Evolutionary conservation across 2,797 vertebrate genomes (phyloP).

Genomic region (Trichosurus vulpecula): DNA sequence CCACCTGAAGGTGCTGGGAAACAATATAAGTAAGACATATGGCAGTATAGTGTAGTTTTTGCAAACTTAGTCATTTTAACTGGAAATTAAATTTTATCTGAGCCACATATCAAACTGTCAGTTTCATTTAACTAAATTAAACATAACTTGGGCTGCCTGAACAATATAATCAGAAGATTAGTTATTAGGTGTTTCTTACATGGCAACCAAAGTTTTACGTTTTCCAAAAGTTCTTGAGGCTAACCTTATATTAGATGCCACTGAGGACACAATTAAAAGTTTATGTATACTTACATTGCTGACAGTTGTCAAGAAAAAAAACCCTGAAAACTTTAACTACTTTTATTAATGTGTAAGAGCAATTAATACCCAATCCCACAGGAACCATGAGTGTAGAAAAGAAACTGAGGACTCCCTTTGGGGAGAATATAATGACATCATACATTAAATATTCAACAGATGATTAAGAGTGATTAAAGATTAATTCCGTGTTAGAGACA

Average conservation of each 20-base stretch:
- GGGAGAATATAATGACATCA: constrained; percentile 76
- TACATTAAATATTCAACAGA: constrained; percentile 83
- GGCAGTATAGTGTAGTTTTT: constrained; percentile 58
- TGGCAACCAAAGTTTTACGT: constrained; percentile 70
- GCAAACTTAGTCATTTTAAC: constrained; percentile 70
- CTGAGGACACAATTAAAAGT: constrained; percentile 77
- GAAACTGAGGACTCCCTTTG: constrained; percentile 79
- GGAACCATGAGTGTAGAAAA: constrained; percentile 62
- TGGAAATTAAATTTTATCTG: constrained; percentile 81
- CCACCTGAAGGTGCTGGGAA: constrained; percentile 48
- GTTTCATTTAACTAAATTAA: constrained; percentile 76
- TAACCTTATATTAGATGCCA: constrained; percentile 76
- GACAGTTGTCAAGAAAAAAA: constrained; percentile 63
- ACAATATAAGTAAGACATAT: constrained; percentile 46
- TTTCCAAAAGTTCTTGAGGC: constrained; percentile 71
- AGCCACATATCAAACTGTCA: constrained; percentile 74
- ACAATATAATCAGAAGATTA: constrained; percentile 76
- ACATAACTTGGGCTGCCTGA: constrained; percentile 68
- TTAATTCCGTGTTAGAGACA: constrained; percentile 83
- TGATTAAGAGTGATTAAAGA: constrained; percentile 86
- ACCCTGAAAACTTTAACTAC: constrained; percentile 72
- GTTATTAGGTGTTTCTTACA: constrained; percentile 75
- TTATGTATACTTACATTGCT: constrained; percentile 60
- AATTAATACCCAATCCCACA: constrained; percentile 80
- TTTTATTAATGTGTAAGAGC: constrained; percentile 73